phyloP scores from a whole-genome alignment of 1,140 invertebrate species.

The Acromyrmex heyeri region DNA sequence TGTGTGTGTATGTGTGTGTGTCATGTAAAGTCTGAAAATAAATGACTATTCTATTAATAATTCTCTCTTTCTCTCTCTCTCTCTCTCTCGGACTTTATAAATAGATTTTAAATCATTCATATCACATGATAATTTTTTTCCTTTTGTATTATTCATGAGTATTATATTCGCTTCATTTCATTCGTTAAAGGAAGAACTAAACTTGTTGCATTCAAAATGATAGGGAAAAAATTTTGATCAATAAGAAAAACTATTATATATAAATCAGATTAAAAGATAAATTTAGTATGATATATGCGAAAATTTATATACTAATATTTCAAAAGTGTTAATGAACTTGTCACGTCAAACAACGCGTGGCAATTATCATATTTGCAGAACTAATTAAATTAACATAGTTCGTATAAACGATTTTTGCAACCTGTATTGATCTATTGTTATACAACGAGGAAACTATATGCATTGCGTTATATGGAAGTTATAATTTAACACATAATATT shows the following conservation, averaged over 20 bases:
- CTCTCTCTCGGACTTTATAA: not conserved
- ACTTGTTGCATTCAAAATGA: not conserved
- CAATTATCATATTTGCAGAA: constrained; percentile 46
- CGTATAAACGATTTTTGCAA: constrained; percentile 44
- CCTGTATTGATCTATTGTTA: constrained; percentile 32
- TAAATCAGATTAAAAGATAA: constrained; percentile 39
- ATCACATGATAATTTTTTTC: not conserved
- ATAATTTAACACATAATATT: constrained; percentile 45
- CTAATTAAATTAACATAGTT: constrained; percentile 53
- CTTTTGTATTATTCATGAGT: not conserved
- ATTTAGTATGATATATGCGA: not conserved
- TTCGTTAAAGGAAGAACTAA: not conserved
- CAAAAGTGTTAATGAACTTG: constrained; percentile 29
- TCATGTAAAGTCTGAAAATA: not conserved
- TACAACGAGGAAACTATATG: constrained; percentile 8
- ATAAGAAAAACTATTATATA: not conserved
- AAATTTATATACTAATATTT: constrained; percentile 36
- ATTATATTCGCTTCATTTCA: constrained; percentile 1
- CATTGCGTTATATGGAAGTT: constrained; percentile 12
- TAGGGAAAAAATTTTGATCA: not conserved
- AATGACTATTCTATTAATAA: not conserved
- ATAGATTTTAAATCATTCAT: not conserved
- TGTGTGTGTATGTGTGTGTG: no score
- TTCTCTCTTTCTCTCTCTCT: no score
- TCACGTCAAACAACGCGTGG: constrained; percentile 7